Conservation (phyloP, 2,113 vertebrate species). For the Aldabrachelys gigantea region DNA sequence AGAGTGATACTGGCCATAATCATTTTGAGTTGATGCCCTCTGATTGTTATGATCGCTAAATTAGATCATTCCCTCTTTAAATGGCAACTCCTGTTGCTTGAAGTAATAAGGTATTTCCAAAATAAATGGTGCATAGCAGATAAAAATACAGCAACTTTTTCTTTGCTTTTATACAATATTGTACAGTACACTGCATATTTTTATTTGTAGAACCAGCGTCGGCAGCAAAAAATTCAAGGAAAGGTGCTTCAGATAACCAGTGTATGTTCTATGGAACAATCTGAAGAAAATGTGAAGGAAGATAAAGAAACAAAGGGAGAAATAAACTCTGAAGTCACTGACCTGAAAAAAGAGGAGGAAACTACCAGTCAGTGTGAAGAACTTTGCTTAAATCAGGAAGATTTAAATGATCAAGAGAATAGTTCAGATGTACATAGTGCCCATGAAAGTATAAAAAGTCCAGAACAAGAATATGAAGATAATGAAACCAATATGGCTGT, state of each 20-base stretch:
- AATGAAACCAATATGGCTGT: background rate
- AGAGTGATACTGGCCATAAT: background rate
- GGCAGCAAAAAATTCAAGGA: constrained; percentile 87
- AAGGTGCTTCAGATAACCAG: constrained; percentile 76
- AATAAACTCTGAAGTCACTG: constrained; percentile 31
- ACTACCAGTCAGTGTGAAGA: constrained; percentile 23
- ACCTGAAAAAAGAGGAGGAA: constrained; percentile 55
- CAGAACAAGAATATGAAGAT: constrained; percentile 29
- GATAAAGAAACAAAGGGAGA: constrained; percentile 60
- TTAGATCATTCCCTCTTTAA: accelerated
- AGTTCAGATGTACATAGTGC: constrained; percentile 5
- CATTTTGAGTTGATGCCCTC: background rate
- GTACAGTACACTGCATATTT: background rate
- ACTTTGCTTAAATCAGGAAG: constrained; percentile 33
- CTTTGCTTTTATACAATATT: background rate
- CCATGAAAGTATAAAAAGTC: constrained; percentile 39
- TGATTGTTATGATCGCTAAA: background rate
- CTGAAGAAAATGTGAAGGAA: constrained; percentile 34
- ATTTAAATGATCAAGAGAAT: constrained; percentile 37
- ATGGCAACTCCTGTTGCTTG: background rate
- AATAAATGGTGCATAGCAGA: background rate
- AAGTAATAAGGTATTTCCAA: background rate
- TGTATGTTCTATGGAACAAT: constrained; percentile 24
- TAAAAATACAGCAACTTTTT: background rate
- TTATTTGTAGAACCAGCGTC: constrained; percentile 85